Evolutionary conservation across 2,797 vertebrate species (phyloP).

Genomic region (Dromococcyx pavoninus): DNA sequence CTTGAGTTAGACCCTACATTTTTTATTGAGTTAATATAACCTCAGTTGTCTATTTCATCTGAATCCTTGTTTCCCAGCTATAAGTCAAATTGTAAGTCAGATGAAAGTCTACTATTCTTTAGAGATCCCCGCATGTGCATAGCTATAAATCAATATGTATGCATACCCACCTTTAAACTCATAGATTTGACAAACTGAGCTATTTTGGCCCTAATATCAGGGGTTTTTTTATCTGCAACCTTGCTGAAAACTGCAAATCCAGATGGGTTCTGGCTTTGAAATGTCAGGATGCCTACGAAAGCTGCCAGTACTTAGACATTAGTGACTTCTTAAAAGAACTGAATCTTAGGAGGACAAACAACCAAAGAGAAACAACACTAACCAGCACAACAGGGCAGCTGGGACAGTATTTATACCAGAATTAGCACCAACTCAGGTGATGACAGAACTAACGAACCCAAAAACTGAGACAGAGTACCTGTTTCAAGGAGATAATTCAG

Average conservation of each 20-base stretch:
- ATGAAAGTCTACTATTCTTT: not conserved
- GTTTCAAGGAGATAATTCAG: not conserved
- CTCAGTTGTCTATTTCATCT: not conserved
- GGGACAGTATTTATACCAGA: not conserved
- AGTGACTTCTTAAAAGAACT: not conserved
- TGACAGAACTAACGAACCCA: not conserved
- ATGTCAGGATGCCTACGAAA: not conserved
- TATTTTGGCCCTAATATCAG: not conserved
- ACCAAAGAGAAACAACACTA: not conserved
- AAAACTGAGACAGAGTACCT: not conserved
- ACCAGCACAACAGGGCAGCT: not conserved
- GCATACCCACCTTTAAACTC: not conserved
- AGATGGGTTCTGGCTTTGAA: not conserved
- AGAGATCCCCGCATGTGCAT: not conserved
- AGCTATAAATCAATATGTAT: not conserved
- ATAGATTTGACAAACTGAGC: not conserved
- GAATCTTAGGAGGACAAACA: not conserved
- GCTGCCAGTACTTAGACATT: not conserved
- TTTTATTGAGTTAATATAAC: conserved; percentile 13
- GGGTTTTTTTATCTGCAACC: not conserved
- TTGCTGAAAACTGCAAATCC: not conserved
- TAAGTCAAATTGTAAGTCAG: not conserved
- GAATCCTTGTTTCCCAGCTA: not conserved
- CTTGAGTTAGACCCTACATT: not conserved
- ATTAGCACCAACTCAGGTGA: not conserved